Evolutionary conservation across 2,888 invertebrate genomes (phyloP).

Genomic region (Erebia epiphron): DNA sequence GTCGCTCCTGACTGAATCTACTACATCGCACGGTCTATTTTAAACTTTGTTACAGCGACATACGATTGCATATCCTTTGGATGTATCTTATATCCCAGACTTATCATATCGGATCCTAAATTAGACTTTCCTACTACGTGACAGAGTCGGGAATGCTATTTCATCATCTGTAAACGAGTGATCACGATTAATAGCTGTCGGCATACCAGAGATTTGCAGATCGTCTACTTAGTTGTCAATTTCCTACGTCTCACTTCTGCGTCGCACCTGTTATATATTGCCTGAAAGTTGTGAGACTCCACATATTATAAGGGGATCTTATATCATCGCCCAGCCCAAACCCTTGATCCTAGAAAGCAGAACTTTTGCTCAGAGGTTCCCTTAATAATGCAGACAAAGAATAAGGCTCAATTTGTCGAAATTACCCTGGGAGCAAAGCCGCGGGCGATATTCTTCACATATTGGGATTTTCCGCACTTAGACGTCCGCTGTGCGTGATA

Average conservation of each 20-base stretch:
- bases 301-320: background rate
- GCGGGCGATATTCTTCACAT: too few species aligned
- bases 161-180: conserved; percentile 50
- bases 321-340: too few species aligned
- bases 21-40: conserved; percentile 44
- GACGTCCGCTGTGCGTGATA: too few species aligned
- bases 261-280: conserved; percentile 51
- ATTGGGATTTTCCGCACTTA: too few species aligned
- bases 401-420: too few species aligned
- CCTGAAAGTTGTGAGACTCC: conserved; percentile 53
- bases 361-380: too few species aligned
- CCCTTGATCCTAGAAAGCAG: too few species aligned
- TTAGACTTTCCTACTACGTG: conserved; percentile 58
- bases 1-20: conserved; percentile 61
- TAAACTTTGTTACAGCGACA: conserved; percentile 48
- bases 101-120: conserved; percentile 58
- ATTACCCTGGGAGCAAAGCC: too few species aligned
- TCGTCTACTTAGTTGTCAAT: conserved; percentile 67
- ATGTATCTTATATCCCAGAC: conserved; percentile 43
- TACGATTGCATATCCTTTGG: conserved; percentile 52
- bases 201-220: conserved; percentile 72
- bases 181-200: conserved; percentile 62
- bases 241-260: conserved; percentile 64
- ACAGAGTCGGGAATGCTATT: conserved; percentile 57
- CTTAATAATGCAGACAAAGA: too few species aligned